Conservation (phyloP, 1,140 invertebrate genomes). For the Ericerus pela region DNA sequence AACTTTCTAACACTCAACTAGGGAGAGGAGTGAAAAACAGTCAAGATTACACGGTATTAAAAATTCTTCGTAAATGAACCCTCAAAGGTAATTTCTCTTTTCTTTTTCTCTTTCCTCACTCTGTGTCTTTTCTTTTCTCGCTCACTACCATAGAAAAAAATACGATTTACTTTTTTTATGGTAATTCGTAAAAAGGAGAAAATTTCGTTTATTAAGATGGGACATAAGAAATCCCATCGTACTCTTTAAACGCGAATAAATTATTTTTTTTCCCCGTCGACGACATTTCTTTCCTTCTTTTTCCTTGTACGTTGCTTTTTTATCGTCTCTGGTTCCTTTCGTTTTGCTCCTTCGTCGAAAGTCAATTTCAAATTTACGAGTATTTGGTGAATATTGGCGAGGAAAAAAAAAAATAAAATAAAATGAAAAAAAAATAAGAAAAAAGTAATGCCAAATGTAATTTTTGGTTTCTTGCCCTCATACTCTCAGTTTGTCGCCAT, state of each 20-base stretch:
- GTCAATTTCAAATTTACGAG: neutral
- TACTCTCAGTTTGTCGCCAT: too few species aligned
- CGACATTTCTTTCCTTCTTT: neutral
- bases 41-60: constrained; percentile 3
- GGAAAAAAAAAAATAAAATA: too few species aligned
- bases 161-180: constrained; percentile 7
- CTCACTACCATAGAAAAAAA: too few species aligned
- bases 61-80: constrained; percentile 8
- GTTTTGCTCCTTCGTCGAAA: too few species aligned
- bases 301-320: too few species aligned
- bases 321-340: too few species aligned
- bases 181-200: constrained; percentile 7
- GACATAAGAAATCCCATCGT: constrained; percentile 8
- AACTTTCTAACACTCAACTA: neutral
- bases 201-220: constrained; percentile 11
- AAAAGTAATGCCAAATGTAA: too few species aligned
- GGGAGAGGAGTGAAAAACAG: neutral
- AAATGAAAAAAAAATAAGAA: too few species aligned
- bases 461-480: too few species aligned
- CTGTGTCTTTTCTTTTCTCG: too few species aligned
- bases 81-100: neutral
- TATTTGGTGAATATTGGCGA: too few species aligned
- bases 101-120: neutral
- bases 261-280: neutral
- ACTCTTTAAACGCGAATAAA: constrained; percentile 6